These are phyloP conservation scores for Cremastinae sp. DNA, from an alignment of 2,888 invertebrate genomes.

Conservation along the genomic window DNA sequence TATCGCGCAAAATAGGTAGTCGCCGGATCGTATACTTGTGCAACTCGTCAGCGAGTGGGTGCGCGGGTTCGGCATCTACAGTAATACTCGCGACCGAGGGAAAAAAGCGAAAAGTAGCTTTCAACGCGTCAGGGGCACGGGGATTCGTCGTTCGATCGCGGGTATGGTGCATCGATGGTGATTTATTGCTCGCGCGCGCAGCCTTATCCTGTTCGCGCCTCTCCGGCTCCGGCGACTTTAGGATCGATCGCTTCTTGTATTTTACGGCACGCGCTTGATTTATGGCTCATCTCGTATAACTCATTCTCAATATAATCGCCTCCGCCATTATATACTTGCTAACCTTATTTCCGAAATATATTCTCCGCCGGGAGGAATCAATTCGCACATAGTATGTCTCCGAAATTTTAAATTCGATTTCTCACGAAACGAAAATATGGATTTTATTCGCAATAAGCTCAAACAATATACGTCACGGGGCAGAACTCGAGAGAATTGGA, in stretches of 20 bases:
- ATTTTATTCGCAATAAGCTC: too few relatives aligned
- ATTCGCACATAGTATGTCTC: not conserved
- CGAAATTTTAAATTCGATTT: not conserved
- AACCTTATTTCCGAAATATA: conserved; percentile 46
- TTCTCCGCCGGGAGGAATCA: not conserved
- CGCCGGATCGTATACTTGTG: not conserved
- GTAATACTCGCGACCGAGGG: conserved; percentile 12
- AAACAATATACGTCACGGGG: too few relatives aligned
- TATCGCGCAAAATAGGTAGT: conserved; percentile 26
- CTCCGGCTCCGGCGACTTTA: conserved; percentile 54
- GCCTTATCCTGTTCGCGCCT: conserved; percentile 57
- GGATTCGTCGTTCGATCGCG: conserved; percentile 64
- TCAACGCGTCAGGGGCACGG: conserved; percentile 57
- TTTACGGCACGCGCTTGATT: conserved; percentile 70
- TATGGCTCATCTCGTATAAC: conserved; percentile 66
- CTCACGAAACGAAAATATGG: not conserved
- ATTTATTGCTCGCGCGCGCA: conserved; percentile 69
- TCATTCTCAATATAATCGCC: conserved; percentile 20
- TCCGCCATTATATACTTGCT: conserved; percentile 23
- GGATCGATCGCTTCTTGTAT: conserved; percentile 73
- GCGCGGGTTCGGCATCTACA: conserved; percentile 18
- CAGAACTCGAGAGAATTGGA: not conserved
- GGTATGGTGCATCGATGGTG: conserved; percentile 68
- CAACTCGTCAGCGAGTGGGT: not conserved
- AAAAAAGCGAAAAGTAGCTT: conserved; percentile 51